A percentile compares a stretch with the other conserved stretches of the same genome.
Conservation (phyloP, 2,797 vertebrate species). For the Coluber constrictor region DNA sequence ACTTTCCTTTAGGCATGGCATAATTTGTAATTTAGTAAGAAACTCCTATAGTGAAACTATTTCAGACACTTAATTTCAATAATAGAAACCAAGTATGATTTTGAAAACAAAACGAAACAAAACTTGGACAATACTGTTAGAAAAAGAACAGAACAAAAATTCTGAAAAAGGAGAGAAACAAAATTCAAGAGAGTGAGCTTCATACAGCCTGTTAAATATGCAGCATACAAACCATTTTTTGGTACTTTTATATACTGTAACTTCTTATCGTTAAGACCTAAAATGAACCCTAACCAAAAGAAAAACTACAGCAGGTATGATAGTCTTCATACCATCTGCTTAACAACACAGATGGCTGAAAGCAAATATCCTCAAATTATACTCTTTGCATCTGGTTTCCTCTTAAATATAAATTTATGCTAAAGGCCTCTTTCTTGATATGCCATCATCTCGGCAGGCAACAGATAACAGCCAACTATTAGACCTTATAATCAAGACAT, state of each 20-base stretch:
- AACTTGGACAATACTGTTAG: slow-evolving; percentile 36
- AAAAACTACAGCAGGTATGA: slow-evolving; percentile 2
- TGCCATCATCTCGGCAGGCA: background rate
- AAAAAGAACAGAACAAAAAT: slow-evolving; percentile 27
- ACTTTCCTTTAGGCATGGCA: slow-evolving; percentile 45
- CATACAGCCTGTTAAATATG: slow-evolving; percentile 3
- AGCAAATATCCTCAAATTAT: background rate
- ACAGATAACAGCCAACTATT: background rate
- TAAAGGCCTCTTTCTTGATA: background rate
- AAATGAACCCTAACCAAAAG: background rate
- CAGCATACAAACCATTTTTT: background rate
- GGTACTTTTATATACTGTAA: background rate
- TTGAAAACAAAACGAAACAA: background rate
- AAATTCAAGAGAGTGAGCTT: slow-evolving; percentile 42
- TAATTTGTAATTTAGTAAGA: slow-evolving; percentile 63
- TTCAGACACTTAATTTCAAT: slow-evolving; percentile 47
- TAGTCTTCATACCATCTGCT: slow-evolving; percentile 19
- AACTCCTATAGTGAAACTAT: slow-evolving; percentile 40
- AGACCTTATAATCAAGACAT: background rate
- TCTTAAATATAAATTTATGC: background rate
- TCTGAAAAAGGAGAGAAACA: slow-evolving; percentile 28
- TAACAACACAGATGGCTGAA: slow-evolving; percentile 37
- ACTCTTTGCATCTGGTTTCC: background rate
- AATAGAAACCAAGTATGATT: slow-evolving; percentile 42
- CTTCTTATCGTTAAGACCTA: slow-evolving; percentile 14